phyloP scores from a whole-genome alignment of 2,113 vertebrate species.

The Sphyrna mokarran region DNA sequence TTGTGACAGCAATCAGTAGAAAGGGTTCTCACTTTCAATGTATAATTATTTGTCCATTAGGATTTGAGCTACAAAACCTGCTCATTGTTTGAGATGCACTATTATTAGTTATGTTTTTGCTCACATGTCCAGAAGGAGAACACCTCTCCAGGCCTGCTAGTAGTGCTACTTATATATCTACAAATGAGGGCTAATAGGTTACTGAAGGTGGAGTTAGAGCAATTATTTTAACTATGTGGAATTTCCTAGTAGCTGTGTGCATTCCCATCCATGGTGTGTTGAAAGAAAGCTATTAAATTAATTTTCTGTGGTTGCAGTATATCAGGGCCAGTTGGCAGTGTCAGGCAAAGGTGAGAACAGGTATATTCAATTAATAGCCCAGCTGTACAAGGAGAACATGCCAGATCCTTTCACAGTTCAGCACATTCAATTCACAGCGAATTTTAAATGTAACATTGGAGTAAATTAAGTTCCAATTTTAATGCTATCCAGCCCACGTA shows the following conservation, averaged over 20 bases:
- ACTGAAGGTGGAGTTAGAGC: neutral
- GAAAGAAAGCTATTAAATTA: neutral
- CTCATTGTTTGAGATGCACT: neutral
- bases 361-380: conserved; percentile 3
- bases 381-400: neutral
- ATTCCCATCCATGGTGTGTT: neutral
- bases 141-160: neutral
- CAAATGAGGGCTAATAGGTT: neutral
- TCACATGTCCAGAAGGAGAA: too few species aligned
- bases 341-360: neutral
- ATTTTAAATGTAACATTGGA: neutral
- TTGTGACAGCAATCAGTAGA: neutral
- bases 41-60: neutral
- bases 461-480: neutral
- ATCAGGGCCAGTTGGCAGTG: neutral
- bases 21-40: neutral
- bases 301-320: neutral
- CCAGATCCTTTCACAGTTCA: neutral
- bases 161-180: neutral
- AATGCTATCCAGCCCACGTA: neutral
- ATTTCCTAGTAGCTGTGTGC: too few species aligned
- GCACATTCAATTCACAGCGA: neutral
- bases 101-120: neutral
- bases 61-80: neutral
- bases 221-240: neutral